A percentile compares a stretch with the other conserved stretches of the same genome.
phyloP scores from a whole-genome alignment of 2,113 vertebrate genomes.

The Monarcha castaneiventris region DNA sequence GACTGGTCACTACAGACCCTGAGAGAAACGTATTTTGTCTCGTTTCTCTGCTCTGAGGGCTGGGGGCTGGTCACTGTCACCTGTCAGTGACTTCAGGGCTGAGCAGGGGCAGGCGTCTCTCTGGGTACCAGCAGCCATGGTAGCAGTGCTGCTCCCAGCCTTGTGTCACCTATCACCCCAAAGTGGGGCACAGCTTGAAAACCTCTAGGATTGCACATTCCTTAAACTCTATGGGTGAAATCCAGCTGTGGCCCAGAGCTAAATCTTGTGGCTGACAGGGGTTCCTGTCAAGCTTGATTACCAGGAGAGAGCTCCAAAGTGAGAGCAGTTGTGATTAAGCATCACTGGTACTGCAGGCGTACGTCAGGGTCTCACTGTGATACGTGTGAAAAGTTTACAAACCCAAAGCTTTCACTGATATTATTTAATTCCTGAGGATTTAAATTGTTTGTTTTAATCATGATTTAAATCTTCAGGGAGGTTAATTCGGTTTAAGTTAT shows the following conservation, averaged over 20 bases:
- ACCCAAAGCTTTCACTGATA: background rate
- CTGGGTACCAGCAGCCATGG: background rate
- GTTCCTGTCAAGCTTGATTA: background rate
- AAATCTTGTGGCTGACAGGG: background rate
- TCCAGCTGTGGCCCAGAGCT: background rate
- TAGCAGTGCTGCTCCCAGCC: background rate
- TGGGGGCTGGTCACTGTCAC: background rate
- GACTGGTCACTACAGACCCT: background rate
- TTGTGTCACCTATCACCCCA: background rate
- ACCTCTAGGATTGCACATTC: background rate
- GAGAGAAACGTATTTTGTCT: background rate
- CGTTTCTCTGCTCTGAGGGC: background rate
- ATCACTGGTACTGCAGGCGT: rapidly evolving
- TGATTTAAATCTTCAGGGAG: background rate
- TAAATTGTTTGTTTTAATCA: background rate
- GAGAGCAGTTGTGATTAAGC: background rate
- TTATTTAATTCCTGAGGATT: background rate
- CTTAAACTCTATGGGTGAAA: background rate
- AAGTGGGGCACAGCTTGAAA: background rate
- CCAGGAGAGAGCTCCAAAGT: background rate
- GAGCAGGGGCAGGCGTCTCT: rapidly evolving
- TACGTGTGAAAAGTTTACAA: background rate
- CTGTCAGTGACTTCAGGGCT: background rate
- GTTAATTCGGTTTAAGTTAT: background rate
- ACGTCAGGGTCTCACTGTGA: background rate